phyloP scores from a whole-genome alignment of 1,140 invertebrate genomes.

The Luehdorfia chinensis region DNA sequence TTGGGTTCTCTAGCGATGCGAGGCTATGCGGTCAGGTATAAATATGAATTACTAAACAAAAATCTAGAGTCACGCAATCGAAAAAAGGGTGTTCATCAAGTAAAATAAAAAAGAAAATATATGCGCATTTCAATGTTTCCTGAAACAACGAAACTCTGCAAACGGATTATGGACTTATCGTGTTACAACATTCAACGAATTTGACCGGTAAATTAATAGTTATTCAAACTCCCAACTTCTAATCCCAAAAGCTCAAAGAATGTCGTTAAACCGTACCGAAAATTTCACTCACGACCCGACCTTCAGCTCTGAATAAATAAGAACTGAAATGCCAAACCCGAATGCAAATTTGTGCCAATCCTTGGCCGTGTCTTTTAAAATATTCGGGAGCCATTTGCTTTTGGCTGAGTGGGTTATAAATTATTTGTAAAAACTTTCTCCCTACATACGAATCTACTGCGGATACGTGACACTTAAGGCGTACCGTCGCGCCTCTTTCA shows the following conservation, averaged over 20 bases:
- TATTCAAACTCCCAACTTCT: not conserved
- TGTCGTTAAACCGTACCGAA: conserved; percentile 9
- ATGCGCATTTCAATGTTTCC: no score
- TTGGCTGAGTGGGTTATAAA: conserved; percentile 22
- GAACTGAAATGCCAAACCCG: not conserved
- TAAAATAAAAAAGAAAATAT: no score
- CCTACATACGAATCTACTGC: conserved; percentile 11
- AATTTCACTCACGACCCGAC: conserved; percentile 15
- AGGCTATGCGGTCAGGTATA: no score
- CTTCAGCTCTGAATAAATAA: conserved; percentile 9
- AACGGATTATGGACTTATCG: not conserved
- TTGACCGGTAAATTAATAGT: not conserved
- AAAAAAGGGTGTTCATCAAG: no score
- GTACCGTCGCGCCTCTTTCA: not conserved
- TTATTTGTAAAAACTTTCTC: conserved; percentile 27
- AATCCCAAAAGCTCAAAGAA: conserved; percentile 4
- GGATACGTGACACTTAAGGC: conserved; percentile 5
- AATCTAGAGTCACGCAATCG: no score
- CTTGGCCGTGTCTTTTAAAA: conserved; percentile 20
- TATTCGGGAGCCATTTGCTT: conserved; percentile 26
- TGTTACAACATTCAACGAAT: conserved; percentile 1
- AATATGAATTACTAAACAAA: no score
- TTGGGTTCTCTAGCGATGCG: no score
- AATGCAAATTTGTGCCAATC: conserved; percentile 4
- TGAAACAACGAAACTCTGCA: no score